These are phyloP conservation scores for Chouioia cunea DNA, from an alignment of 2,888 invertebrate species.

Conservation along the genomic window DNA sequence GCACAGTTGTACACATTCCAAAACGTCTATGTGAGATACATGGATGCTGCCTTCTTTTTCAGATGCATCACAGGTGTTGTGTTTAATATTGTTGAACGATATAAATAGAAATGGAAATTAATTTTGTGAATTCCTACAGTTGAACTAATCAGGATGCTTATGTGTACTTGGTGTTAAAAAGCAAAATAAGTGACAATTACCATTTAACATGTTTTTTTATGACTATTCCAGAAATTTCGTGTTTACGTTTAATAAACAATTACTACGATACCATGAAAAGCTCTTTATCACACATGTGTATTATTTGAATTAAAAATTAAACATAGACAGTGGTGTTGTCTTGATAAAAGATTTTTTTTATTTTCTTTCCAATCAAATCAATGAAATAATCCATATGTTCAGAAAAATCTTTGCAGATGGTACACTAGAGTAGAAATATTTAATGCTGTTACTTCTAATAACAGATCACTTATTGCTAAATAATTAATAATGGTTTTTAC, in stretches of 20 bases:
- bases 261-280: too few relatives aligned
- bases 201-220: slow-evolving; percentile 35
- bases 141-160: too few relatives aligned
- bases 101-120: too few relatives aligned
- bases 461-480: slow-evolving; percentile 51
- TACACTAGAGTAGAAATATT: slow-evolving; percentile 52
- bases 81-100: too few relatives aligned
- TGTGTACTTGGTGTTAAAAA: too few relatives aligned
- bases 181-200: not conserved
- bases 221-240: slow-evolving; percentile 18
- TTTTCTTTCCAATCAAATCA: slow-evolving; percentile 32
- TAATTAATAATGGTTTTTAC: slow-evolving; percentile 32
- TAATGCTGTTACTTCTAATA: slow-evolving; percentile 55
- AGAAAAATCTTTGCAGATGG: slow-evolving; percentile 18
- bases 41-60: too few relatives aligned
- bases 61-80: too few relatives aligned
- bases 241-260: too few relatives aligned
- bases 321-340: too few relatives aligned
- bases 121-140: too few relatives aligned
- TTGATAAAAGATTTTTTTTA: slow-evolving; percentile 25
- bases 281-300: too few relatives aligned
- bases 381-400: slow-evolving; percentile 21
- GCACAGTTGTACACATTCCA: not conserved
- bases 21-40: not conserved
- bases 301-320: too few relatives aligned